Conservation (phyloP, 2,888 invertebrate species). For the Phorcus lineatus region DNA sequence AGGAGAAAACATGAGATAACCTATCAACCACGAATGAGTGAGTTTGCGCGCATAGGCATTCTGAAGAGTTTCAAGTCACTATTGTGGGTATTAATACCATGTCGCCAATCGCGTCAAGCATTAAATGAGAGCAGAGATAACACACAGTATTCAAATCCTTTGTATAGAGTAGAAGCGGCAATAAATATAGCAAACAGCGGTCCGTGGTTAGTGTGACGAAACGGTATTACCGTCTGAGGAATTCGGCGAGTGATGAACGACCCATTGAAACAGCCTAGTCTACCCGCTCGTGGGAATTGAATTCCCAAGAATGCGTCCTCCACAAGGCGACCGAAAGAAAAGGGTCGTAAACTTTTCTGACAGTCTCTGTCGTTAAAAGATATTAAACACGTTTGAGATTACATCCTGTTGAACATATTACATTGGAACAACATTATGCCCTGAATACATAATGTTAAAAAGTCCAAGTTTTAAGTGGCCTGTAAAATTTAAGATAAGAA, state of each 20-base stretch:
- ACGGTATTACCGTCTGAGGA: not conserved
- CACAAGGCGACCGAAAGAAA: not conserved
- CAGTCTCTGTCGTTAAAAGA: conserved; percentile 3
- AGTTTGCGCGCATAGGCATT: too few relatives aligned
- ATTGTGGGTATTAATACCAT: too few relatives aligned
- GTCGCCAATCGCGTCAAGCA: not conserved
- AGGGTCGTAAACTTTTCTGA: not conserved
- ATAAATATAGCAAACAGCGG: not conserved
- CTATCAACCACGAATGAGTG: too few relatives aligned
- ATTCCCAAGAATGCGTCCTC: not conserved
- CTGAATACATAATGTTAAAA: too few relatives aligned
- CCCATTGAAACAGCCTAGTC: not conserved
- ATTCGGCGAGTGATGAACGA: not conserved
- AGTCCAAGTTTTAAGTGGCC: too few relatives aligned
- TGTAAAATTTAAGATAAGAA: too few relatives aligned
- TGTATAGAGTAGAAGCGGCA: not conserved
- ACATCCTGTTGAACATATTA: not conserved
- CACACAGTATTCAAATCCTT: not conserved
- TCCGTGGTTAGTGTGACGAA: not conserved
- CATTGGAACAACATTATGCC: not conserved
- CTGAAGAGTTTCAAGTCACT: too few relatives aligned
- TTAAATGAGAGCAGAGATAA: not conserved
- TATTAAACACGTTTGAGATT: not conserved
- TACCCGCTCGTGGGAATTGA: conserved; percentile 1
- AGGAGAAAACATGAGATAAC: too few relatives aligned